Percentiles rank a stretch among this genome's conserved stretches.
phyloP scores from a whole-genome alignment of 2,797 vertebrate genomes.

The Eupleurogrammus muticus region DNA sequence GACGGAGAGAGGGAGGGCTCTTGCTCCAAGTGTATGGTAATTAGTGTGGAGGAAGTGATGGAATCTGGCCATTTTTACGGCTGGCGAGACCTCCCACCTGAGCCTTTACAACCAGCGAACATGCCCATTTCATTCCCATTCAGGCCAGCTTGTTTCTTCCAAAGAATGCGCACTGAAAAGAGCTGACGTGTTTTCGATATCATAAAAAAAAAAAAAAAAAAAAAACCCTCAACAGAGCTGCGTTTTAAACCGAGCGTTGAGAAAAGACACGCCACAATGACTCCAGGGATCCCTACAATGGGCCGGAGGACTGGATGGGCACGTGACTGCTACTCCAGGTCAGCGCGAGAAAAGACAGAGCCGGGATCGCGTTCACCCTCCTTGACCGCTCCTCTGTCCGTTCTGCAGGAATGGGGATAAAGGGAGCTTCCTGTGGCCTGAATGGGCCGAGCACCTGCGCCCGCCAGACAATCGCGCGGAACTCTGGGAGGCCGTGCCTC shows the following conservation, averaged over 20 bases:
- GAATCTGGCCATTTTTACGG: constrained; percentile 80
- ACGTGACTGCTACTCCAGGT: constrained; percentile 37
- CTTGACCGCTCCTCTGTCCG: constrained; percentile 63
- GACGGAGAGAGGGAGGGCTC: constrained; percentile 70
- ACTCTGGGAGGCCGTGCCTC: constrained; percentile 74
- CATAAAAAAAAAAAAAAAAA: neutral
- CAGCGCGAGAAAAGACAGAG: constrained; percentile 40
- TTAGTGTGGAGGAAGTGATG: constrained; percentile 85
- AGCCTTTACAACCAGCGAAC: constrained; percentile 68
- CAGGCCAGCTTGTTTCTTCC: constrained; percentile 47
- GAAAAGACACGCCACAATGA: constrained; percentile 55
- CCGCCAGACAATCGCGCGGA: constrained; percentile 75
- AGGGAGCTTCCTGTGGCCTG: constrained; percentile 75
- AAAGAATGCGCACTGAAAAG: constrained; percentile 53
- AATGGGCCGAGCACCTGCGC: constrained; percentile 84
- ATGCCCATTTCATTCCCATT: constrained; percentile 61
- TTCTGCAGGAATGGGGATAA: constrained; percentile 63
- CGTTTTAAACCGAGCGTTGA: constrained; percentile 35
- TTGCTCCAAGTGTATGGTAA: constrained; percentile 82
- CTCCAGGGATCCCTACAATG: constrained; percentile 50
- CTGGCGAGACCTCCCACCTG: constrained; percentile 80
- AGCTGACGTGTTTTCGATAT: constrained; percentile 57
- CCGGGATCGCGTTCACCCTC: constrained; percentile 64
- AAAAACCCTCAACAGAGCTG: neutral
- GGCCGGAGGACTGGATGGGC: constrained; percentile 36